These are phyloP conservation scores for Ridgeia piscesae DNA, from an alignment of 1,140 invertebrate genomes.

Conservation along the genomic window DNA sequence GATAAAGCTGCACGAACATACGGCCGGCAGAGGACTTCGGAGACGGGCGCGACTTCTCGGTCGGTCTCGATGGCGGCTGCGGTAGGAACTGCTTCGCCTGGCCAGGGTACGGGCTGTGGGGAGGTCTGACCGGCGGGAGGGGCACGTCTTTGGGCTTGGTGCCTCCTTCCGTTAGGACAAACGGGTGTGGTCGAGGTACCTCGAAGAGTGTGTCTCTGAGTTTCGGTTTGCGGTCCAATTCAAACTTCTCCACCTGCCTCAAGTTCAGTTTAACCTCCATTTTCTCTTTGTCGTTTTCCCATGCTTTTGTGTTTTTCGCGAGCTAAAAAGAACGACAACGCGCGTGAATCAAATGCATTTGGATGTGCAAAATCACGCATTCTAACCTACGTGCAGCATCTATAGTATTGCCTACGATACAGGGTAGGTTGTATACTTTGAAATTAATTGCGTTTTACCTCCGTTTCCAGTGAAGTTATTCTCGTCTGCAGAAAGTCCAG, in stretches of 20 bases:
- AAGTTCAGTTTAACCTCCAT: not conserved
- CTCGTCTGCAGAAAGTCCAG: not conserved
- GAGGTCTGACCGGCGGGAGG: not conserved
- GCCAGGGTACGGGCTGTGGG: too few species aligned
- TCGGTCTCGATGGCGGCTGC: too few species aligned
- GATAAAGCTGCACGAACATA: too few species aligned
- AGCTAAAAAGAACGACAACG: not conserved
- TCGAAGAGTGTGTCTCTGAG: not conserved
- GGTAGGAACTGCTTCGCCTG: too few species aligned
- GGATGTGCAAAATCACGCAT: not conserved
- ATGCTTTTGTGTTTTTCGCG: not conserved
- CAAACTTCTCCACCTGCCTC: not conserved
- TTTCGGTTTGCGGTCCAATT: not conserved
- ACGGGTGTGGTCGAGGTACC: not conserved
- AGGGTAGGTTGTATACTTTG: not conserved
- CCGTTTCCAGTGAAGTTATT: not conserved
- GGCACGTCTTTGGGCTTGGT: not conserved
- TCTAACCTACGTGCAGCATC: not conserved
- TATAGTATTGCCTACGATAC: not conserved
- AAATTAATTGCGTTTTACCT: not conserved
- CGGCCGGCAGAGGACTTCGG: too few species aligned
- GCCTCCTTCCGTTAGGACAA: not conserved
- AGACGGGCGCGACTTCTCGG: not conserved
- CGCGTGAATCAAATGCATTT: not conserved
- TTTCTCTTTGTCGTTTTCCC: not conserved